These are phyloP conservation scores for Mythimna vitellina DNA, from an alignment of 2,888 invertebrate genomes.

Conservation along the genomic window DNA sequence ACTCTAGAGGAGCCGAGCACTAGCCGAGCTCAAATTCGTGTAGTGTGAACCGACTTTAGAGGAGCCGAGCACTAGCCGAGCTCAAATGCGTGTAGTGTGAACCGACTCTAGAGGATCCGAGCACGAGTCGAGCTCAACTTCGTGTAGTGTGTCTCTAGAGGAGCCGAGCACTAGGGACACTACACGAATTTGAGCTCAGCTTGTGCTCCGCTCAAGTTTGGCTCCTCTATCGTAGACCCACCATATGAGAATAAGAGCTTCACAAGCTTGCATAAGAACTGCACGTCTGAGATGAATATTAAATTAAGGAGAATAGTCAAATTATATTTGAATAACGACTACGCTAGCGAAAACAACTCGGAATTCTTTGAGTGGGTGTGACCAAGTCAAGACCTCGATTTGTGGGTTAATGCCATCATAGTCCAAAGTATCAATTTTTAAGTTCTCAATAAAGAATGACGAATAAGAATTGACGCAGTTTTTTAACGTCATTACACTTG, in stretches of 20 bases:
- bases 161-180: no score
- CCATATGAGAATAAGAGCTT: not conserved
- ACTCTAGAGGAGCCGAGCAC: no score
- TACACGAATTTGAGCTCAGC: no score
- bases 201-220: no score
- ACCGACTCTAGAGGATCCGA: no score
- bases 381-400: not conserved
- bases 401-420: slow-evolving; percentile 33
- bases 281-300: not conserved
- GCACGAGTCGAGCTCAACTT: no score
- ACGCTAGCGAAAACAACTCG: not conserved
- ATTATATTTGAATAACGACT: not conserved
- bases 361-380: not conserved
- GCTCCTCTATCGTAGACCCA: no score
- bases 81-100: no score
- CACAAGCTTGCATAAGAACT: not conserved
- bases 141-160: no score
- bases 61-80: no score
- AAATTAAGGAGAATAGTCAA: not conserved
- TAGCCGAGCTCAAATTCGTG: no score
- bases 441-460: slow-evolving; percentile 45
- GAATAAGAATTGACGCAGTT: slow-evolving; percentile 49
- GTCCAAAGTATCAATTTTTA: slow-evolving; percentile 40
- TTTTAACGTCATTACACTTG: slow-evolving; percentile 33
- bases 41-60: no score